These are phyloP conservation scores for Amaurobius ferox DNA, from an alignment of 2,888 invertebrate species.

Conservation along the genomic window DNA sequence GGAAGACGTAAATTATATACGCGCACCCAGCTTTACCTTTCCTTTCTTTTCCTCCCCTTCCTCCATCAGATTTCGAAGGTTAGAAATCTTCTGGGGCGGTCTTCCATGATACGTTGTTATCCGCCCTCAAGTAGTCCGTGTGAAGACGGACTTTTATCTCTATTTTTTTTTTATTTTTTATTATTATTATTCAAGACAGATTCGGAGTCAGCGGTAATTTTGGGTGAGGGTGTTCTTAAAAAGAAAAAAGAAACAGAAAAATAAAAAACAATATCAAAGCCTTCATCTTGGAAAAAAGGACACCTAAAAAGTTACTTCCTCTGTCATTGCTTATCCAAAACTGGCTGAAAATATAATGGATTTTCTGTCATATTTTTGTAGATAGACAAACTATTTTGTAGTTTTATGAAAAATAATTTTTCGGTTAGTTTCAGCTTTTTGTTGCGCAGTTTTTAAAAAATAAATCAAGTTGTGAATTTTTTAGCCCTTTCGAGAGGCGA, in stretches of 20 bases:
- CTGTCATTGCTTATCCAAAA: no score
- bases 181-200: not conserved
- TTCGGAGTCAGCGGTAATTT: not conserved
- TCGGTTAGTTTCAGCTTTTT: no score
- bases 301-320: no score
- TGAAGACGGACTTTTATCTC: not conserved
- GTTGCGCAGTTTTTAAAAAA: no score
- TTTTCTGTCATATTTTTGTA: no score
- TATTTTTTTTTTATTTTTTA: no score
- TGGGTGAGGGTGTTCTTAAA: not conserved
- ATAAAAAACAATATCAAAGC: not conserved
- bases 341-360: no score
- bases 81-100: conserved; percentile 39
- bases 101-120: conserved; percentile 18
- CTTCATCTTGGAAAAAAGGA: no score
- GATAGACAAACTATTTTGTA: no score
- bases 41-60: not conserved
- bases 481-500: no score
- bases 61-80: conserved; percentile 19
- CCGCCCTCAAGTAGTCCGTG: not conserved
- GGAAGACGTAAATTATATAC: conserved; percentile 66
- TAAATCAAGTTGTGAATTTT: no score
- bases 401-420: no score
- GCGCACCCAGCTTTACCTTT: not conserved
- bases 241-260: not conserved